Conservation (phyloP, 2,797 vertebrate genomes). For the Bradypodion pumilum region DNA sequence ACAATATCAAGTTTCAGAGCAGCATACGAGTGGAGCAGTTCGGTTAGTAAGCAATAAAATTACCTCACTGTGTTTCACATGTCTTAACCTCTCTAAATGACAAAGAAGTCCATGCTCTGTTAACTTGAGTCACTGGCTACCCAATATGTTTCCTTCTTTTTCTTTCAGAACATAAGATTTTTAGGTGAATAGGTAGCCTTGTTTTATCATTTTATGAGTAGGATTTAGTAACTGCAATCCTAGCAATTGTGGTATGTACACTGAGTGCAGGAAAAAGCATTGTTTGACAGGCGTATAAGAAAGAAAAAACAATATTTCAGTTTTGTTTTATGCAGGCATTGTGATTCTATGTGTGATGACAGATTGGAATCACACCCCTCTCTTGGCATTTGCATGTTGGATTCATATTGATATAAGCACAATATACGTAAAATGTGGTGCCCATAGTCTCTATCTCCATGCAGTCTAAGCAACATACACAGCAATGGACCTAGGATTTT, state of each 20-base stretch:
- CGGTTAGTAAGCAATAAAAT: no score
- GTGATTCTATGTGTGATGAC: background rate
- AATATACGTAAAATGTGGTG: no score
- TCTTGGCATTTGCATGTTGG: background rate
- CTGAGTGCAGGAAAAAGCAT: background rate
- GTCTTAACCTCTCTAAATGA: background rate
- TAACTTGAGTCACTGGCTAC: background rate
- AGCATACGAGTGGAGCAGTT: no score
- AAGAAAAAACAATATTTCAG: background rate
- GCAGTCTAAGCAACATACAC: background rate
- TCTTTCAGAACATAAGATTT: background rate
- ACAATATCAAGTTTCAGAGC: background rate
- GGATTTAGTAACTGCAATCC: constrained; percentile 4
- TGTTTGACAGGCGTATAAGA: background rate
- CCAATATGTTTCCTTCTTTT: background rate
- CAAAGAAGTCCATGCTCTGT: background rate
- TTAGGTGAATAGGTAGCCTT: background rate
- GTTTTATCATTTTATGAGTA: constrained; percentile 4
- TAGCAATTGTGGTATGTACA: background rate
- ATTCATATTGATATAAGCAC: background rate
- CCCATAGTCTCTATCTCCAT: background rate
- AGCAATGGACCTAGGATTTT: background rate
- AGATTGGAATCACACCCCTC: background rate
- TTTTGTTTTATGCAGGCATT: background rate
- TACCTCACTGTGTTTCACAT: background rate